phyloP scores from a whole-genome alignment of 53 echinoderm and acorn worm genomes.

The Paracentrotus lividus region DNA sequence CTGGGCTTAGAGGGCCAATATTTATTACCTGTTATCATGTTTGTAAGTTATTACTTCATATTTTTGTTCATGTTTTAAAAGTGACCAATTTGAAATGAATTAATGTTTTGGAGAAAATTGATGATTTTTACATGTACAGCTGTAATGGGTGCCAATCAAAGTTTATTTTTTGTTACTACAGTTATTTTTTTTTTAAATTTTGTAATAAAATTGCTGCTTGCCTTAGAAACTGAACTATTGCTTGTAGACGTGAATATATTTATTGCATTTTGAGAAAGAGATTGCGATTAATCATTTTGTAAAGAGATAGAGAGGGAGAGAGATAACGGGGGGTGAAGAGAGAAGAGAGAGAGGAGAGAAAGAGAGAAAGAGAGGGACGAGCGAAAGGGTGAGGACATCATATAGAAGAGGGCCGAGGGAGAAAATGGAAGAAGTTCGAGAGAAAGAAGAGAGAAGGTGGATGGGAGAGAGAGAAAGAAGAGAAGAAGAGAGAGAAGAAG shows the following conservation, averaged over 20 bases:
- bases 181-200: constrained; percentile 28
- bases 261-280: background rate
- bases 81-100: background rate
- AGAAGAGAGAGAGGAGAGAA: background rate
- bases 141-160: constrained; percentile 10
- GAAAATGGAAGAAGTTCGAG: background rate
- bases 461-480: background rate
- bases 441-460: background rate
- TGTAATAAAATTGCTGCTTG: constrained; percentile 52
- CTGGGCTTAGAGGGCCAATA: constrained; percentile 1
- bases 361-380: background rate
- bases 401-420: background rate
- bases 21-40: constrained; percentile 31
- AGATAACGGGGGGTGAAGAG: background rate
- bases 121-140: background rate
- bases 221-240: background rate
- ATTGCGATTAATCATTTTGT: background rate
- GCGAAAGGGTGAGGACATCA: too few relatives aligned
- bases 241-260: background rate
- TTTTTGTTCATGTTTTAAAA: background rate
- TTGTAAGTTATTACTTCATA: background rate
- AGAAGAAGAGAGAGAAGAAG: background rate
- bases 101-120: background rate
- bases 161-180: background rate
- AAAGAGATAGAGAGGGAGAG: constrained; percentile 13